Percentiles rank a stretch among this genome's conserved stretches.
These are phyloP conservation scores for Oligia latruncula DNA, from an alignment of 2,888 invertebrate genomes.

Conservation along the genomic window DNA sequence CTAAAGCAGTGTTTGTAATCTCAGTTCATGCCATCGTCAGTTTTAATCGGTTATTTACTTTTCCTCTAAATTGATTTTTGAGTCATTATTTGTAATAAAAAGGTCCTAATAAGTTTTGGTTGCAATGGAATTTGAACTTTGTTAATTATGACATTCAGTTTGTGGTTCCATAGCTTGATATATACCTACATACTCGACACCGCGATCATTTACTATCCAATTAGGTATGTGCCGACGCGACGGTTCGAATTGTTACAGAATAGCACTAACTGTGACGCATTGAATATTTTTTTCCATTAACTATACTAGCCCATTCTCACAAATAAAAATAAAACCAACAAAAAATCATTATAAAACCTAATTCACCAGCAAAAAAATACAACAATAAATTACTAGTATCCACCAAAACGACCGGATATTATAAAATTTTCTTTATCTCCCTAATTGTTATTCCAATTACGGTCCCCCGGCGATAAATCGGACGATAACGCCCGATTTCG, in stretches of 20 bases:
- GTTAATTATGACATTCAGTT: too few relatives aligned
- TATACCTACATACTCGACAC: too few relatives aligned
- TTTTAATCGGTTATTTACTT: too few relatives aligned
- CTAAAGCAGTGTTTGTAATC: too few relatives aligned
- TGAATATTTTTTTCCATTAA: neutral
- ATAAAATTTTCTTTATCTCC: constrained; percentile 30
- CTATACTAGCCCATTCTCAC: neutral
- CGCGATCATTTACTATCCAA: too few relatives aligned
- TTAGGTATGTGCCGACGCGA: neutral
- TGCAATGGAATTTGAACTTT: too few relatives aligned
- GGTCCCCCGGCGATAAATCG: constrained; percentile 35
- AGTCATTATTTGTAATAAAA: too few relatives aligned
- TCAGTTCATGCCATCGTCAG: too few relatives aligned
- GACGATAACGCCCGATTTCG: constrained; percentile 30
- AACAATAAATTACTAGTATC: neutral
- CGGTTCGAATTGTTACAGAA: neutral
- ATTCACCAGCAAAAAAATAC: constrained; percentile 6
- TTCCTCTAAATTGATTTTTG: too few relatives aligned
- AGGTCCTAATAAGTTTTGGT: too few relatives aligned
- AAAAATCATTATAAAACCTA: neutral
- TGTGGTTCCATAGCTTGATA: too few relatives aligned
- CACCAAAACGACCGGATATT: constrained; percentile 27
- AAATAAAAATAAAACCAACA: constrained; percentile 1
- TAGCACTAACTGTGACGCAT: neutral
- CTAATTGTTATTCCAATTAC: constrained; percentile 54